Evolutionary conservation across 2,888 invertebrate species (phyloP), one percentile per base, ranked within the genome.

Genomic region (Teleogryllus oceanicus): DNA sequence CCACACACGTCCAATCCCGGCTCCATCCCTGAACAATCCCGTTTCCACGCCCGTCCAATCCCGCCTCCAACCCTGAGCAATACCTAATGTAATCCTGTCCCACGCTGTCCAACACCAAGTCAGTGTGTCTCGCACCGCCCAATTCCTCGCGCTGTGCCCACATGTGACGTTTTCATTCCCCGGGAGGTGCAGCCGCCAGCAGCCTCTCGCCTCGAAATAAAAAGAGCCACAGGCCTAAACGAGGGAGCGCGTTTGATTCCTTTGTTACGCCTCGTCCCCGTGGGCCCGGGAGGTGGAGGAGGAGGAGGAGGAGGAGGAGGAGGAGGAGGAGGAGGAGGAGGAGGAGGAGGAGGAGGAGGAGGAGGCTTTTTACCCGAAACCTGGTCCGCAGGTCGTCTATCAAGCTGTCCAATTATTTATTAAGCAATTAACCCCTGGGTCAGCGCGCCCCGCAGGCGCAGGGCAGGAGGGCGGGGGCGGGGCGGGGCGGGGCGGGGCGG

Each of bases 331-430:
- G n/a, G n/a, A n/a, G n/a, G n/a, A n/a, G n/a, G n/a, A n/a, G n/a
- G n/a, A n/a, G 24, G 24, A 24, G 24, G 24, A 2, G 24, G 2
- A 24, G 24, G 24, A 24, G 24, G 24, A 0, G 37, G 37, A 37
- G 37, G n/a, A 62, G 62, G 62, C n/a, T 62, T 62, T 62, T 62
- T 62, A 62, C 62, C 62, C n/a, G 62, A n/a, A n/a, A 62, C 62
- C 13, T 18, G 62, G 62, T 62, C 13, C 62, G n/a, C n/a, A 13
- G 62, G 62, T n/a, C 62, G n/a, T n/a, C 62, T 62, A 62, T 62
- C 62, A 18, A 62, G 62, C 62, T 62, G 62, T 62, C 62, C n/a
- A 62, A 62, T 62, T 62, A 62, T 62, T 62, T 62, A 62, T 62
- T 62, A 62, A 62, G 62, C 62, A 62, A 62, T 62, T 62, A 62